phyloP scores from a whole-genome alignment of 2,797 vertebrate genomes.

The Psittacula echo region DNA sequence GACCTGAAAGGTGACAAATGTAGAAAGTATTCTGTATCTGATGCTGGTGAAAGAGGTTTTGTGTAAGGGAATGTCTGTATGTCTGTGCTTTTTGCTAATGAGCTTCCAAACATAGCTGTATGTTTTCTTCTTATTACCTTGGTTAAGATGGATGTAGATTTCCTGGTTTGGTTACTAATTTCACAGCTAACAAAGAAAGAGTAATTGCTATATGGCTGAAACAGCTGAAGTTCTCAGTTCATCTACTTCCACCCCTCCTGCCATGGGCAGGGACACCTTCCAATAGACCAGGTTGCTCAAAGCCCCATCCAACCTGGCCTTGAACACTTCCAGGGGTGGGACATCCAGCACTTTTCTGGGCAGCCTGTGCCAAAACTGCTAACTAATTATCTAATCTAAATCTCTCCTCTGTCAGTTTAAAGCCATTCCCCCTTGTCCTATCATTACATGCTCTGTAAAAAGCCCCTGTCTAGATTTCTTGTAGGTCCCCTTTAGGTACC shows the following conservation, averaged over 20 bases:
- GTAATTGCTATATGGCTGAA: not conserved
- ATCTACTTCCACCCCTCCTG: not conserved
- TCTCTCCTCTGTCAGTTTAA: not conserved
- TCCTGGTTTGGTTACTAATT: slow-evolving; percentile 29
- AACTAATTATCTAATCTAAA: not conserved
- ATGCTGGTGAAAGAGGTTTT: slow-evolving; percentile 79
- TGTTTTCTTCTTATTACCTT: slow-evolving; percentile 26
- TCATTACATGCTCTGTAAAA: not conserved
- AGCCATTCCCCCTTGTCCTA: not conserved
- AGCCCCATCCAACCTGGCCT: not conserved
- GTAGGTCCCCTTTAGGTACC: not conserved
- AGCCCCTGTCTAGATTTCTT: not conserved
- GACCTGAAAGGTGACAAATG: slow-evolving; percentile 80
- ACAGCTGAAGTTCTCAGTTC: not conserved
- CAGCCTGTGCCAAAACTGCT: not conserved
- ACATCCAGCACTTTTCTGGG: not conserved
- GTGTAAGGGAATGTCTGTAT: slow-evolving; percentile 73
- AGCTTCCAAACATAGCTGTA: slow-evolving; percentile 22
- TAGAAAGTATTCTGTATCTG: slow-evolving; percentile 78
- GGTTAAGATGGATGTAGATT: not conserved
- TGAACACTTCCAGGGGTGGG: not conserved
- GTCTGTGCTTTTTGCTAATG: slow-evolving; percentile 76
- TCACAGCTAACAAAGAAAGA: not conserved
- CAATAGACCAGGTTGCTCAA: not conserved
- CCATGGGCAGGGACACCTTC: not conserved